Evolutionary conservation across 2,888 invertebrate genomes (phyloP).

Genomic region (Altica lythri): DNA sequence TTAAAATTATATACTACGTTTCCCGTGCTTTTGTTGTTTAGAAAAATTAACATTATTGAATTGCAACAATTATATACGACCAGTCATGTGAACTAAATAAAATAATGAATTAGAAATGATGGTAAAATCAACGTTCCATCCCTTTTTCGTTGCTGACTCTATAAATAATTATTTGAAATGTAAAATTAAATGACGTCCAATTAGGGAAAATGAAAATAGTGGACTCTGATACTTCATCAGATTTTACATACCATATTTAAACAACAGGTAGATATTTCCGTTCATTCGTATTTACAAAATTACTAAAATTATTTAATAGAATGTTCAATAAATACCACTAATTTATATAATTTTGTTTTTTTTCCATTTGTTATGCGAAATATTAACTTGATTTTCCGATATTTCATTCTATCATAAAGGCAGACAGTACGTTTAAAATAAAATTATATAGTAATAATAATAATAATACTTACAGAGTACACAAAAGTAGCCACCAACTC

Average conservation of each 20-base stretch:
- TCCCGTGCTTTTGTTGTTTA: background rate
- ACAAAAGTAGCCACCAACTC: no score
- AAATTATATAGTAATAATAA: no score
- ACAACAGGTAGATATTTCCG: constrained; percentile 12
- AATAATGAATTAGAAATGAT: background rate
- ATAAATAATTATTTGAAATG: constrained; percentile 6
- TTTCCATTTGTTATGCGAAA: no score
- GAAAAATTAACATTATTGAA: constrained; percentile 7
- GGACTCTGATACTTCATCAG: constrained; percentile 6
- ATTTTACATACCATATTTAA: constrained; percentile 8
- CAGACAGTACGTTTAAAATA: no score
- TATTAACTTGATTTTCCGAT: no score
- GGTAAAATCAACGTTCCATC: background rate
- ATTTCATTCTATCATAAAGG: no score
- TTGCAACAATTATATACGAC: constrained; percentile 1
- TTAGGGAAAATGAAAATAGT: constrained; percentile 8
- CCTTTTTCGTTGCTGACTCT: background rate
- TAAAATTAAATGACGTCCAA: constrained; percentile 12
- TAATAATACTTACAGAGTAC: no score
- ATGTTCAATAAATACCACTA: no score
- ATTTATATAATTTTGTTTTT: no score
- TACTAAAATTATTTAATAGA: no score
- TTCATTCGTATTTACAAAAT: no score
- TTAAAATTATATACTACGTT: constrained; percentile 5
- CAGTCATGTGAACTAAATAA: background rate